Evolutionary conservation across 2,113 vertebrate species (phyloP), one percentile per base, ranked within the genome.

Genomic region (Butastur rufipennis): DNA sequence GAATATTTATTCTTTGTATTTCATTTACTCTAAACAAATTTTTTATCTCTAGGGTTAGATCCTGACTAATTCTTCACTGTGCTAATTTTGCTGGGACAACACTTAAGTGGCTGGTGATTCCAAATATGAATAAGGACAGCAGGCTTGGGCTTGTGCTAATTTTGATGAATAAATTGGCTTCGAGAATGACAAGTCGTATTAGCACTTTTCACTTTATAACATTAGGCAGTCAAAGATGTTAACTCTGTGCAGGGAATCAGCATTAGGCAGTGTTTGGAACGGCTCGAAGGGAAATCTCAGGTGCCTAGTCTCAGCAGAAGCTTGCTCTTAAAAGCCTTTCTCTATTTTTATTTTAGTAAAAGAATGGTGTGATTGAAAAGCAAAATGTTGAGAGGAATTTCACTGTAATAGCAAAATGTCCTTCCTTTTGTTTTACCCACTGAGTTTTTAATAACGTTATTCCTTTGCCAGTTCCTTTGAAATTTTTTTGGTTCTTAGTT

Each of bases 1-100:
- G 73, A 84, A 48, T 89, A 89, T 93, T 92, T 93, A 38, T 86
- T 95, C 67, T 93, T 86, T 92, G 55, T 67, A 58, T 86, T 96
- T 82, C 40, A 78, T 74, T 95, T 80, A 73, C 42, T 83, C 94
- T 71, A 55, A 93, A 83, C 32, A 77, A 16, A 8, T 77, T 72
- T 91, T 91, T 95, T 88, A 53, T 87, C 38, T 63, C 50, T 84
- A 21, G n/a, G 47, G 8, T 67, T 84, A 79, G 42, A 71, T 68
- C 72, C 59, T 88, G 72, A 83, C 61, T 97, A 93, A 87, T 88
- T 42, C 65, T 88, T 86, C 45, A 26, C 53, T 74, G 45, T 56
- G 65, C 48, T 70, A 47, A 9, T 92, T 95, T 95, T 93, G 13
- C 73, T 92, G 77, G 72, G 77, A 87, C 71, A 56, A 42, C 27